phyloP scores from a whole-genome alignment of 2,888 invertebrate genomes.

The Callosobruchus maculatus region DNA sequence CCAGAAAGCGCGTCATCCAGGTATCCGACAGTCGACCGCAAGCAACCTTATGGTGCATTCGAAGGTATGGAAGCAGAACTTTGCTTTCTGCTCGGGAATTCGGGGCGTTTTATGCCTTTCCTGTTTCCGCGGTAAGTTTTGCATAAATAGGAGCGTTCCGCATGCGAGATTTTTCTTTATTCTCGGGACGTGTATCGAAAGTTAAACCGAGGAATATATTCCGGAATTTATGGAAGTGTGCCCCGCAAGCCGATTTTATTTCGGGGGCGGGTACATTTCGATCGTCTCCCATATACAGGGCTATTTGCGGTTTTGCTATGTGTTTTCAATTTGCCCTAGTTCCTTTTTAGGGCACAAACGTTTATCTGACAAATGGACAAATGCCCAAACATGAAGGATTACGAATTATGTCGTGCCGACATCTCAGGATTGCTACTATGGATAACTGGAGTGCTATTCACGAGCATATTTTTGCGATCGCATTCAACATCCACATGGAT shows the following conservation, averaged over 20 bases:
- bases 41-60: neutral
- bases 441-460: no score
- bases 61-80: neutral
- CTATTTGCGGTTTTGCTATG: neutral
- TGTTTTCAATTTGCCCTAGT: neutral
- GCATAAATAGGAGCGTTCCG: conserved; percentile 34
- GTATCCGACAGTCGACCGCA: neutral
- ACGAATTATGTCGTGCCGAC: no score
- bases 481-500: no score
- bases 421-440: no score
- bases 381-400: no score
- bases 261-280: neutral
- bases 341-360: no score
- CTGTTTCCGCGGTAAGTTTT: conserved; percentile 28
- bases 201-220: conserved; percentile 28
- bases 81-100: neutral
- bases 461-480: no score
- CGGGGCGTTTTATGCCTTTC: conserved; percentile 8
- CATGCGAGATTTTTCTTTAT: conserved; percentile 34
- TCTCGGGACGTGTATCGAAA: conserved; percentile 33
- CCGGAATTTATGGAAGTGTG: neutral
- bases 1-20: neutral
- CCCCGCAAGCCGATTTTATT: neutral
- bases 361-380: no score
- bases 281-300: neutral